Evolutionary conservation across 2,888 invertebrate species (phyloP), one percentile per base, ranked within the genome.

Genomic region (Acronicta psi): DNA sequence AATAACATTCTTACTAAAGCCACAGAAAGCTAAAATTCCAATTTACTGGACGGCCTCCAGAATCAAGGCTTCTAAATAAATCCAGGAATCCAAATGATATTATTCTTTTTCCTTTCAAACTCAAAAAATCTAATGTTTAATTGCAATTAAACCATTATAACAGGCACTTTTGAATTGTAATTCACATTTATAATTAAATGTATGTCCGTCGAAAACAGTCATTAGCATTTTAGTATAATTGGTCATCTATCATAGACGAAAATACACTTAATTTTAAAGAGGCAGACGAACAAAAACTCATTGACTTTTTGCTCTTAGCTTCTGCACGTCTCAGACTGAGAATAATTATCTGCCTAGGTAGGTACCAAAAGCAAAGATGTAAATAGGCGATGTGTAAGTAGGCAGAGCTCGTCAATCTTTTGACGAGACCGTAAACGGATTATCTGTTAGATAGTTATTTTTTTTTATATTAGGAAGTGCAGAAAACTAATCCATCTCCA

Each of bases 391-490:
- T 37, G 34, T 34, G 34, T 59, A 43, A 41, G 61, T 60, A 58
- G 54, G 38, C 29, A 57, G 50, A 51, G 7, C 55, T 47, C 66
- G 59, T 73, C 55, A 65, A 76, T 74, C 55, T 70, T 45, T 70
- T 59, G 59, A 38, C 59, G 31, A 61, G 51, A 60, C 54, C 58
- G 44, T 66, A 66, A 63, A 59, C 44, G 54, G 40, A 56, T 56
- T 59, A 54, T 59, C 29, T 37, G 31, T 34, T 55, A 53, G 44
- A 50, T 36, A 61, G 54, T 52, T 66, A 59, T 69, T 58, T 56
- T 13, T 54, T 63, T 75, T 80, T 58, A 63, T 70, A 66, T 69
- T 73, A 73, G 73, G 71, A 79, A 80, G 63, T 70, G 68, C 65
- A 74, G 61, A 70, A 66, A 50, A 59, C 43, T 49, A 60, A 64